These are phyloP conservation scores for Hirtodrosophila alboralis DNA, from an alignment of 2,888 invertebrate species.

Conservation along the genomic window DNA sequence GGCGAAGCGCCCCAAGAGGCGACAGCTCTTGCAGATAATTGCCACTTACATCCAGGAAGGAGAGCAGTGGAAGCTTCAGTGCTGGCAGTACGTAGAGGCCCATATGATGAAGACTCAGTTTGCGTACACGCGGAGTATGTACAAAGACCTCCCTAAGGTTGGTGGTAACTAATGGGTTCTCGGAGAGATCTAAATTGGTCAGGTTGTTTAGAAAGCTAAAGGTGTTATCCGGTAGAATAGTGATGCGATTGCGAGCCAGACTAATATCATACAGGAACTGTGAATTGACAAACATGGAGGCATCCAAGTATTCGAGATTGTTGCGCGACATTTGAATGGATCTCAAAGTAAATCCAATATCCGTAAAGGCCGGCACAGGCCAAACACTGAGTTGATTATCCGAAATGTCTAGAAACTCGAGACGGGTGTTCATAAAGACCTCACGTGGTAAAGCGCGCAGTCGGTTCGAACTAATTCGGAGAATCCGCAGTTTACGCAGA, in stretches of 20 bases:
- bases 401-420: constrained; percentile 92
- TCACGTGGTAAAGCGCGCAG: constrained; percentile 90
- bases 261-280: constrained; percentile 91
- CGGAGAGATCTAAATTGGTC: constrained; percentile 91
- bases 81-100: constrained; percentile 91
- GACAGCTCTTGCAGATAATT: constrained; percentile 90
- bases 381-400: constrained; percentile 91
- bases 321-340: constrained; percentile 92
- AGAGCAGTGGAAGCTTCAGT: constrained; percentile 90
- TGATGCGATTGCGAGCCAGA: constrained; percentile 91
- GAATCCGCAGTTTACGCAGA: constrained; percentile 89
- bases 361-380: constrained; percentile 90
- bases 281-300: constrained; percentile 93
- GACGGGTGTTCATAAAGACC: constrained; percentile 90
- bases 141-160: constrained; percentile 95
- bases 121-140: constrained; percentile 92
- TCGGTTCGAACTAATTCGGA: constrained; percentile 90
- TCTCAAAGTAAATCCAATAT: constrained; percentile 91
- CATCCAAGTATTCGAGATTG: constrained; percentile 93
- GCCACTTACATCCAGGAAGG: constrained; percentile 91
- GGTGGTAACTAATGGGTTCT: constrained; percentile 91
- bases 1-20: constrained; percentile 89
- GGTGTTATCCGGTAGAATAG: constrained; percentile 94
- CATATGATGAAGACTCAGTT: constrained; percentile 90
- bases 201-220: constrained; percentile 92